A percentile compares a stretch with the other conserved stretches of the same genome.
phyloP scores from a whole-genome alignment of 2,113 vertebrate species.

The Upupa epops region DNA sequence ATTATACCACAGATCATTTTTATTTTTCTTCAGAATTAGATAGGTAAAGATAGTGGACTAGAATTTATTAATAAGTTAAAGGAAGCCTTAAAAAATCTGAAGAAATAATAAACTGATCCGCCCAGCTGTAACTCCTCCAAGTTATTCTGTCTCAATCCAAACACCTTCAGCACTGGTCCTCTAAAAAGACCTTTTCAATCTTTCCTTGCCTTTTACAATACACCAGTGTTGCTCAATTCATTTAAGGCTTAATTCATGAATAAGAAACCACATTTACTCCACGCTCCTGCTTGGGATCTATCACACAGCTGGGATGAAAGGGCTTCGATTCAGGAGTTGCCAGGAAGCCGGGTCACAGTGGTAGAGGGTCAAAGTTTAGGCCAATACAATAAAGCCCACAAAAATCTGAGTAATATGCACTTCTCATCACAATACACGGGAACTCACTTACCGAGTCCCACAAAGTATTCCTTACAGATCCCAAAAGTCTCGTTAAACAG shows the following conservation, averaged over 20 bases:
- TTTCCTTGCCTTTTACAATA: slow-evolving; percentile 67
- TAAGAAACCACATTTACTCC: slow-evolving; percentile 65
- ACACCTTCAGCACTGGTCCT: slow-evolving; percentile 47
- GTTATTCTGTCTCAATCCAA: slow-evolving; percentile 69
- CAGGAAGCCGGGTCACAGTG: slow-evolving; percentile 52
- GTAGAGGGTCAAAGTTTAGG: slow-evolving; percentile 54
- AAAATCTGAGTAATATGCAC: slow-evolving; percentile 55
- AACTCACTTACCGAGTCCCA: slow-evolving; percentile 17
- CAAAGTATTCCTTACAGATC: slow-evolving; percentile 26
- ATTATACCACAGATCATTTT: slow-evolving; percentile 34
- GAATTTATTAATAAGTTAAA: slow-evolving; percentile 63
- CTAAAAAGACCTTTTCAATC: slow-evolving; percentile 67
- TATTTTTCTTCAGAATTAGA: slow-evolving; percentile 61
- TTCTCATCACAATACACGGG: slow-evolving; percentile 52
- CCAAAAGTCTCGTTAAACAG: slow-evolving; percentile 27
- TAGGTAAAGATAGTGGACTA: slow-evolving; percentile 49
- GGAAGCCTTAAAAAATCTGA: slow-evolving; percentile 59
- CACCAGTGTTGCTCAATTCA: slow-evolving; percentile 65
- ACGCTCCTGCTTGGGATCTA: slow-evolving; percentile 44
- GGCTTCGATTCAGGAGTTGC: slow-evolving; percentile 48
- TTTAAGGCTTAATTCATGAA: slow-evolving; percentile 66
- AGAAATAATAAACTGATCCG: slow-evolving; percentile 68
- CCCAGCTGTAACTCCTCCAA: slow-evolving; percentile 55
- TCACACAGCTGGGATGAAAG: slow-evolving; percentile 65
- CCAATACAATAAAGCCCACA: slow-evolving; percentile 63